Base-by-base conservation (phyloP, 2,797 vertebrate species). In the Crenuchus spilurus region DNA sequence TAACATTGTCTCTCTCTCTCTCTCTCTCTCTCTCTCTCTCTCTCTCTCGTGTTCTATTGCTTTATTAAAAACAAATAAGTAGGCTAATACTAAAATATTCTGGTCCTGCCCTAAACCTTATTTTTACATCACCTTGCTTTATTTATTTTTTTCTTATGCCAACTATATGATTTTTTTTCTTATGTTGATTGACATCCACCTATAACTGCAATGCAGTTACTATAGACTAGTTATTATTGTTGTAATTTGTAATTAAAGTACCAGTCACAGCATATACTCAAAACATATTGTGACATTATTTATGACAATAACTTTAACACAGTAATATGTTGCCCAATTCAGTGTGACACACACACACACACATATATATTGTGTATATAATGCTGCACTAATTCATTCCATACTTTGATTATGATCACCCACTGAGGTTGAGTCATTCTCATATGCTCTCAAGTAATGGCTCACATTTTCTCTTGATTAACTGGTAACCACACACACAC, bases 401-500 rank as follows among this genome's bases (percentile, higher is more conserved):
- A 62, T 76, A 61, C 61, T 66, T 46, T 28, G 26, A 69, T 69
- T 41, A 20, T 10, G 41, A 64, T 70, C 72, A 66, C 37, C 48
- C 64, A 54, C 64, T 26, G 41, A 68, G 69, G 37, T 35, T 44
- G 58, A 55, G 52, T 68, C 16, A 24, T 35, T 57, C 41, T 39
- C 22, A 39, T 51, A 55, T 54, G 41, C 61, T 65, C 55, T 37
- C 63, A 41, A 9, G 13, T 77, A 71, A 72, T 60, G 13, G 1
- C 22, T 46, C n/a, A 30, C 16, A 63, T 46, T 39, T 4, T 64
- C 14, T 20, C 24, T 37, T 49, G 67, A 72, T 61, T 41, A 28
- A 69, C 77, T 52, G 26, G 70, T 46, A 61, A 78, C 84, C 31
- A 61, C 67, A 58, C 74, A 75, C 37, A 66, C 49, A 74, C 58